Conservation (phyloP, 2,888 invertebrate genomes). For the Venustoraphidia nigricollis region DNA sequence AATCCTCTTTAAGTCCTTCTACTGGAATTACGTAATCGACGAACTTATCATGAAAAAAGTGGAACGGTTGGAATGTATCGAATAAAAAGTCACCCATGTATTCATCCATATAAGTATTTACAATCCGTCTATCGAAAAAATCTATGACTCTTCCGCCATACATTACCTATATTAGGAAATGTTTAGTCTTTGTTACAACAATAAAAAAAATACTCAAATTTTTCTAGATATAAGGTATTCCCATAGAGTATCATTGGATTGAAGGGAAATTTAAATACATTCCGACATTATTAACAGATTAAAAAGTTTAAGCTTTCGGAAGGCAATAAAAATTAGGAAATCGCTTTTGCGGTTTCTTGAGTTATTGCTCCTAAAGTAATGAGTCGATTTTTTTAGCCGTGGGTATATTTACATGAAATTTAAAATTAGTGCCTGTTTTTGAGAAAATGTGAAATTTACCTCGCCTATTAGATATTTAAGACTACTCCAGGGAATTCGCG, state of each 20-base stretch:
- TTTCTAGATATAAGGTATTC: too few relatives aligned
- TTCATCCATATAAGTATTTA: slow-evolving; percentile 81
- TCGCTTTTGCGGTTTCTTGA: too few relatives aligned
- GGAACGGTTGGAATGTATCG: slow-evolving; percentile 80
- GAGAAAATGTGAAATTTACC: slow-evolving; percentile 28
- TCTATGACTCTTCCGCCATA: slow-evolving; percentile 90
- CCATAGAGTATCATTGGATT: too few relatives aligned
- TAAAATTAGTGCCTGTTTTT: background rate
- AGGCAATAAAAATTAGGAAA: too few relatives aligned
- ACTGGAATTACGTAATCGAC: slow-evolving; percentile 70
- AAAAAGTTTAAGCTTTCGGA: too few relatives aligned
- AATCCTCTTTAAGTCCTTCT: slow-evolving; percentile 48
- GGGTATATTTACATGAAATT: too few relatives aligned
- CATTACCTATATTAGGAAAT: slow-evolving; percentile 49
- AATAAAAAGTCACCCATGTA: slow-evolving; percentile 91
- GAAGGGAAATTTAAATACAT: too few relatives aligned
- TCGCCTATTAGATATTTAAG: slow-evolving; percentile 87
- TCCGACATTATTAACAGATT: too few relatives aligned
- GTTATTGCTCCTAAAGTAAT: too few relatives aligned
- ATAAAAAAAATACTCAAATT: too few relatives aligned
- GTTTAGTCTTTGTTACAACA: too few relatives aligned
- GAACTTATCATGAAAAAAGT: slow-evolving; percentile 60
- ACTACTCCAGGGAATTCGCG: slow-evolving; percentile 74
- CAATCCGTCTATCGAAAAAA: slow-evolving; percentile 75
- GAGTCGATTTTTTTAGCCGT: too few relatives aligned